Evolutionary conservation across 2,113 vertebrate species (phyloP), one percentile per base, ranked within the genome.

Genomic region (Argyrosomus japonicus): DNA sequence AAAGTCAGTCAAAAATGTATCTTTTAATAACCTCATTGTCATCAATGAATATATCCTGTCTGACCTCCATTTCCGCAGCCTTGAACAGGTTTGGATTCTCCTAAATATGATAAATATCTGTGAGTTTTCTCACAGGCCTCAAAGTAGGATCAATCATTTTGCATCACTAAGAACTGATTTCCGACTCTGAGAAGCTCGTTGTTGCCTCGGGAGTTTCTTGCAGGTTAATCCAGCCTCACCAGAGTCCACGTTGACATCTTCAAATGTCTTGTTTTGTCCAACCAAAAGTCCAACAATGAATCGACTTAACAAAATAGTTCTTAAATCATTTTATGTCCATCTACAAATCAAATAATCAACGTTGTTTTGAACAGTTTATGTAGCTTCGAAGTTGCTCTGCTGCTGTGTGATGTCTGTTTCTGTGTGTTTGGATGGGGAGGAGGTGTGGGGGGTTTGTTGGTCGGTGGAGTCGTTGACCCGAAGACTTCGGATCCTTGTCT

Each of bases 401-500:
- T 64, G 48, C 19, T 64, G 32, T 14, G 29, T 25, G 25, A 62
- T 10, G 58, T 17, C 19, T 32, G 45, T 23, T n/a, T 40, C 0
- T 53, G 10, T 36, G 21, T 69, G 45, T 36, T 69, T 68, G 17
- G 43, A 9, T 18, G 11, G 23, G 6, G 13, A 4, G 18, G 23
- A 62, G 40, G 23, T 51, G 11, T 19, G 7, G 18, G 23, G 73
- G 40, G 23, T 25, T 67, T 11, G 5, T 58, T 21, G 57, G 72
- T 76, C 40, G 70, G 65, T 17, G 36, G 45, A 81, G 61, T 75
- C 61, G 0, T 21, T 77, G 84, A 81, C 68, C 68, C 21, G 40
- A 19, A 48, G 19, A 61, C 61, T 43, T 77, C 1, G 19, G n/a
- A n/a, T 74, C 47, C 17, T 68, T 3, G 12, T 56, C 21, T 68